These are phyloP conservation scores for Zosterops japonicus DNA, from an alignment of 2,113 vertebrate species.

Conservation along the genomic window DNA sequence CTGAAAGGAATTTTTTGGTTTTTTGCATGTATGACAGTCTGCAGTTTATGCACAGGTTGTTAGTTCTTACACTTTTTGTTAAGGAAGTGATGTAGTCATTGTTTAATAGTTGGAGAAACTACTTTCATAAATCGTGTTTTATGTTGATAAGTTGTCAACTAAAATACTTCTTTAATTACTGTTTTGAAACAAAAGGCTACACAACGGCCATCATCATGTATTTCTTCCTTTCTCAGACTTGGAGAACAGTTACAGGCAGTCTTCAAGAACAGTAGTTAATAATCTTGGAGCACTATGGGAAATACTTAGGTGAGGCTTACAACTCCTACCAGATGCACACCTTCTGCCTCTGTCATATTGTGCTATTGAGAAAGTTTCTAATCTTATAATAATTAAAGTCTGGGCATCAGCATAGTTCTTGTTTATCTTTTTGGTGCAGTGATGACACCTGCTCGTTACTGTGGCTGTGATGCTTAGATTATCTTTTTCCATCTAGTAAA, in stretches of 20 bases:
- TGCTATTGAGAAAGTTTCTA: not conserved
- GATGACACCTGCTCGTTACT: not conserved
- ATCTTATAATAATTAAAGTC: not conserved
- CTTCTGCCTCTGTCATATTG: not conserved
- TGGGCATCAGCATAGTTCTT: not conserved
- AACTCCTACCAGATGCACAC: not conserved
- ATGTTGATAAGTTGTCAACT: not conserved
- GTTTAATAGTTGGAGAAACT: not conserved
- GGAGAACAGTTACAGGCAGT: not conserved
- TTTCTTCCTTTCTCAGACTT: constrained; percentile 34
- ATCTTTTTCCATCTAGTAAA: not conserved
- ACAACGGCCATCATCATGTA: not conserved
- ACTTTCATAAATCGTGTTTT: not conserved
- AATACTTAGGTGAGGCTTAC: not conserved
- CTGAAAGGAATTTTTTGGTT: not conserved
- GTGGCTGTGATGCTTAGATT: not conserved
- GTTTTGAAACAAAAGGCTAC: not conserved
- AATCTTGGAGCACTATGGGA: not conserved
- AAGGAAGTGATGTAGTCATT: not conserved
- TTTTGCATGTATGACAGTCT: not conserved
- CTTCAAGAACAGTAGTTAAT: not conserved
- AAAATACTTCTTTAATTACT: not conserved
- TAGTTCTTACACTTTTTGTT: not conserved
- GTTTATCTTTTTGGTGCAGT: not conserved
- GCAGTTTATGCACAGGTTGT: not conserved